Base-by-base conservation (phyloP, 2,797 vertebrate species). In the Melanogrammus aeglefinus region DNA sequence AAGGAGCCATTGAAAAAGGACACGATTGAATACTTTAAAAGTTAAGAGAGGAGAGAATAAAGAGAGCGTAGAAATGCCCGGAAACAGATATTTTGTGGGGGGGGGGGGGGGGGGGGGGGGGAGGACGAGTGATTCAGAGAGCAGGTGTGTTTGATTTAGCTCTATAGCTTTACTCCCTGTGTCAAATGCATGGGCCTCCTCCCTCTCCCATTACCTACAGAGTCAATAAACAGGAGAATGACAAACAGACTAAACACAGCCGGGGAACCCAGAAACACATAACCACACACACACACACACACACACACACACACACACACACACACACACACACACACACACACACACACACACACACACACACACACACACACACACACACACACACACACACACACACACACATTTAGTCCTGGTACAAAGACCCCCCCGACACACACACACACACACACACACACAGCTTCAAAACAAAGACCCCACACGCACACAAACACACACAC, bases 81-180 rank as follows among this genome's bases (percentile, higher is more conserved):
- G 18, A 57, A 21, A 51, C 3, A 57, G 51, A 21, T 57, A 6
- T n/a, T 8, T 21, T 33, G 31, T 33, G 31, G 51, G n/a, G 51
- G 21, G 81, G 76, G 82, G 57, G 51, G 21, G 81, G 76, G 82
- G 57, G n/a, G n/a, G n/a, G n/a, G n/a, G n/a, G n/a, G 51, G 21
- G 81, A 77, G 82, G 57, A 7, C 1, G 70, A 82, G 76, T 70
- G 72, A 74, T 80, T 82, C 14, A 18, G 63, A 44, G 33, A 47
- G 83, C 91, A 94, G 92, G 92, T 93, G 91, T 92, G 87, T 93
- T 93, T 94, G 86, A 84, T 86, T 92, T 91, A 88, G 79, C 79
- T 84, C 82, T 84, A 84, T 78, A 77, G 83, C 70, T 71, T 75
- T 29, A 0, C 18, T 6, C 75, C 35, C 6, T 77, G 86, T 91